These are phyloP conservation scores for Procambarus clarkii DNA, from an alignment of 1,140 invertebrate genomes.

Conservation along the genomic window DNA sequence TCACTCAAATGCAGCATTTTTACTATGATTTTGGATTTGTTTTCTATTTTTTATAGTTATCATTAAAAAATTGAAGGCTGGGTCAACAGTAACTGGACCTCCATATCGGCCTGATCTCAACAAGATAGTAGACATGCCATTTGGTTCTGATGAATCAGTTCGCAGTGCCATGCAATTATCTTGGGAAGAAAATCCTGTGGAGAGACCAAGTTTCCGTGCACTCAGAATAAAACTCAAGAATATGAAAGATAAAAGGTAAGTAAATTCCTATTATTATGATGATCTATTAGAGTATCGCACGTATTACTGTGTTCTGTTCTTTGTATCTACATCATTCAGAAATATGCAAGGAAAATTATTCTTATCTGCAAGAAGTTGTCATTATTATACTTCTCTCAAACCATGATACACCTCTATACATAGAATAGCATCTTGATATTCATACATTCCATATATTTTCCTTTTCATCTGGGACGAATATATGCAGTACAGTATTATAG, in stretches of 20 bases:
- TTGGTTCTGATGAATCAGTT: slow-evolving; percentile 55
- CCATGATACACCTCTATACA: too few relatives aligned
- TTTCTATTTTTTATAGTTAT: slow-evolving; percentile 44
- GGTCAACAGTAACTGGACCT: slow-evolving; percentile 42
- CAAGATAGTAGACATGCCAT: slow-evolving; percentile 66
- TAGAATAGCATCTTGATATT: too few relatives aligned
- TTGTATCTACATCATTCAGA: too few relatives aligned
- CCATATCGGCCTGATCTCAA: slow-evolving; percentile 57
- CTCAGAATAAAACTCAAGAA: slow-evolving; percentile 84
- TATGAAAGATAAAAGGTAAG: slow-evolving; percentile 79
- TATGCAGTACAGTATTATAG: too few relatives aligned
- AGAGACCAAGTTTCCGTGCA: slow-evolving; percentile 83
- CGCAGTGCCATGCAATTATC: slow-evolving; percentile 80
- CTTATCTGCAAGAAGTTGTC: too few relatives aligned
- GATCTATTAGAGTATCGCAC: neutral
- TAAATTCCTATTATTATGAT: neutral
- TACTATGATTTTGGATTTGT: neutral
- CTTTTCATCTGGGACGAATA: too few relatives aligned
- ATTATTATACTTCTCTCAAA: too few relatives aligned
- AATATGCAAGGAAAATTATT: too few relatives aligned
- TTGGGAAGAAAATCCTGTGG: slow-evolving; percentile 86
- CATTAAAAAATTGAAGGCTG: slow-evolving; percentile 58
- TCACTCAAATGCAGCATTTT: too few relatives aligned
- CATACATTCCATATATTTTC: too few relatives aligned
- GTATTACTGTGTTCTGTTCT: neutral